Conservation (phyloP, 2,797 vertebrate species). For the Sebastes taczanowskii region DNA sequence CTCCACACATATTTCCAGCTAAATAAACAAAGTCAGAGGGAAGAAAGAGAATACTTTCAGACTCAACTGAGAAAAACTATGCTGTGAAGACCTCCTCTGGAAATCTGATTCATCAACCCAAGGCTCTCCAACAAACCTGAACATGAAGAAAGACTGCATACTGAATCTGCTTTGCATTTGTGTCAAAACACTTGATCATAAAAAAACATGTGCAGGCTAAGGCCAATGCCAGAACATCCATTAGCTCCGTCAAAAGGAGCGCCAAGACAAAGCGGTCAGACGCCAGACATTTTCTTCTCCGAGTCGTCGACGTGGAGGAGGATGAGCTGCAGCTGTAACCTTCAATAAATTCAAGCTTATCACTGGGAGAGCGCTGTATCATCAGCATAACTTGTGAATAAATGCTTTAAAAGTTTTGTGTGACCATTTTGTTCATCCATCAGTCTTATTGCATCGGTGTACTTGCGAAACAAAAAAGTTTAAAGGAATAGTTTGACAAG, state of each 20-base stretch:
- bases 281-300: slow-evolving; percentile 43
- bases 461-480: neutral
- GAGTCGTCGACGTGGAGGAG: slow-evolving; percentile 23
- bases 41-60: slow-evolving; percentile 56
- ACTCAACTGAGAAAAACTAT: slow-evolving; percentile 37
- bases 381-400: neutral
- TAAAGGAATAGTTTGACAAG: neutral
- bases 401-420: neutral
- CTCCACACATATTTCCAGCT: slow-evolving; percentile 40
- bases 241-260: slow-evolving; percentile 35
- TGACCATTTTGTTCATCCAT: neutral
- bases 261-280: slow-evolving; percentile 53
- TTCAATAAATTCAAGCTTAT: slow-evolving; percentile 38
- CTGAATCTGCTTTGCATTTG: slow-evolving; percentile 11
- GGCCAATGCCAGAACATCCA: slow-evolving; percentile 45
- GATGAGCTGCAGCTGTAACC: slow-evolving; percentile 40
- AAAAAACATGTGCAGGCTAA: slow-evolving; percentile 33
- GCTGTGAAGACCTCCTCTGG: slow-evolving; percentile 23
- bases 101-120: neutral
- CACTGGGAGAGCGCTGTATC: neutral
- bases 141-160: slow-evolving; percentile 25
- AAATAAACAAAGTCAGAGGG: slow-evolving; percentile 58
- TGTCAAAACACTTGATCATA: slow-evolving; percentile 31
- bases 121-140: neutral
- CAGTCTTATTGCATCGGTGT: neutral